Percentiles rank a stretch among this genome's conserved stretches.
These are phyloP conservation scores for Aptenodytes patagonicus DNA, from an alignment of 2,113 vertebrate species.

Conservation along the genomic window DNA sequence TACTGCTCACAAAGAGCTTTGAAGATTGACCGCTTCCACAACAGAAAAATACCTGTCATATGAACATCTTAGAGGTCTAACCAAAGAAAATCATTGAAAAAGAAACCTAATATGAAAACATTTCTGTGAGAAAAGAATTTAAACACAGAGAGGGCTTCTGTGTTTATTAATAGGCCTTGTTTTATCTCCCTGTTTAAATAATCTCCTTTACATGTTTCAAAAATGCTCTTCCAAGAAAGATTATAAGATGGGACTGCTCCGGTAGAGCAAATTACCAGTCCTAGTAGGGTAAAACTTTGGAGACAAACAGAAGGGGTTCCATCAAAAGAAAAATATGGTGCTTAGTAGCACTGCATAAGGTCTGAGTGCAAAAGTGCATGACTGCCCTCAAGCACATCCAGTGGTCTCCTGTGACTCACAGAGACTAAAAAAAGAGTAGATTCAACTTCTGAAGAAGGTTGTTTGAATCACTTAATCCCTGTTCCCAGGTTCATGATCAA, in stretches of 20 bases:
- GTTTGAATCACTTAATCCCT: neutral
- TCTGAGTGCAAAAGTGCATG: neutral
- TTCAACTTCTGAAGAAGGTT: neutral
- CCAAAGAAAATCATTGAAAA: neutral
- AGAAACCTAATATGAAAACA: neutral
- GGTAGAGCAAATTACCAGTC: neutral
- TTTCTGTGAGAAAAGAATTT: neutral
- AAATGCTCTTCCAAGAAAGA: neutral
- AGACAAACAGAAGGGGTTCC: neutral
- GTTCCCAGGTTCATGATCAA: neutral
- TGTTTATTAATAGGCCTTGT: neutral
- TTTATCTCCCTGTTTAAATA: neutral
- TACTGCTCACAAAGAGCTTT: neutral
- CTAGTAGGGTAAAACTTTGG: neutral
- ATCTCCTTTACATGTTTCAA: neutral
- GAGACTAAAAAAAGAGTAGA: neutral
- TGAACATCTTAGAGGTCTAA: neutral
- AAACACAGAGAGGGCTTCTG: neutral
- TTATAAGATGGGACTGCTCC: neutral
- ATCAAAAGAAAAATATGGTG: neutral
- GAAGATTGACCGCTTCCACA: neutral
- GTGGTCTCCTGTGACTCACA: neutral
- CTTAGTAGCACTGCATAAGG: neutral
- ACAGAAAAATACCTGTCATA: neutral
- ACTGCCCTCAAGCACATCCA: neutral